Conservation (phyloP, 2,797 vertebrate genomes). For the Dermochelys coriacea region DNA sequence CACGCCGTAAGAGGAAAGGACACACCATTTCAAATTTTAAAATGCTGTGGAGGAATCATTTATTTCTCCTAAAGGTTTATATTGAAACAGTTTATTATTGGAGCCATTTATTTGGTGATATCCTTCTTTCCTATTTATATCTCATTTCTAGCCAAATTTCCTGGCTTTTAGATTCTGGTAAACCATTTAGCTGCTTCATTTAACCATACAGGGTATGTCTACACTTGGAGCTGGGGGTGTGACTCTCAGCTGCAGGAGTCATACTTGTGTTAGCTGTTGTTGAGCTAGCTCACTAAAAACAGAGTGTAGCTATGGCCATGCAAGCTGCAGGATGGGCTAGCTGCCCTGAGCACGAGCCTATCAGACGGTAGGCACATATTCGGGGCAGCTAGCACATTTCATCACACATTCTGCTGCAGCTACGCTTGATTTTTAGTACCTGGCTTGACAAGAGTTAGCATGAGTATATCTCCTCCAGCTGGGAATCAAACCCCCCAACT, state of each 20-base stretch:
- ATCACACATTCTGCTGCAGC: not conserved
- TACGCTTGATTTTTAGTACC: not conserved
- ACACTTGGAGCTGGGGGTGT: not conserved
- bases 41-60: not conserved
- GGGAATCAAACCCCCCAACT: not conserved
- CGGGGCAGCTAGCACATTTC: not conserved
- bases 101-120: not conserved
- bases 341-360: too few relatives aligned
- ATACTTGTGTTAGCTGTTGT: too few relatives aligned
- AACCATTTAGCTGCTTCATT: not conserved
- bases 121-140: conserved; percentile 7
- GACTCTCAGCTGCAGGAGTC: not conserved
- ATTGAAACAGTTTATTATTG: not conserved
- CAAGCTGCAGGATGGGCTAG: not conserved
- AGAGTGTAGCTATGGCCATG: not conserved
- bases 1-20: not conserved
- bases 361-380: too few relatives aligned
- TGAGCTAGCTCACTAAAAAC: too few relatives aligned
- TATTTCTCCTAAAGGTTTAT: not conserved
- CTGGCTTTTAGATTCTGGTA: not conserved
- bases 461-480: not conserved
- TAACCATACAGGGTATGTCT: not conserved
- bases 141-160: not conserved
- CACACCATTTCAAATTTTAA: not conserved
- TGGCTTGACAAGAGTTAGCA: not conserved